Percentiles rank a stretch among this genome's conserved stretches.
phyloP scores from a whole-genome alignment of 2,113 vertebrate genomes.

The Mus pahari region DNA sequence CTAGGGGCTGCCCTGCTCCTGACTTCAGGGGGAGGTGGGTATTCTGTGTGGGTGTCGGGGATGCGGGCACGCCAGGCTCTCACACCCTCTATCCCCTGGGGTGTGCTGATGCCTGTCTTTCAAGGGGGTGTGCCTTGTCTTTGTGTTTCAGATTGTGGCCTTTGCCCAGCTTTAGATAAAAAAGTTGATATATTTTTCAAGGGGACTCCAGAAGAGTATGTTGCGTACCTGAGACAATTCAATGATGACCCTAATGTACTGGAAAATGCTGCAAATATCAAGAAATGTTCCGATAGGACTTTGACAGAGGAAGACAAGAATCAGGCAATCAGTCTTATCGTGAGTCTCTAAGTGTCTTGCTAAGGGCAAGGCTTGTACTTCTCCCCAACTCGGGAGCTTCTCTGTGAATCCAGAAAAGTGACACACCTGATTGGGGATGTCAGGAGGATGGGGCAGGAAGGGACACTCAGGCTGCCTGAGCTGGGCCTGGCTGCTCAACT shows the following conservation, averaged over 20 bases:
- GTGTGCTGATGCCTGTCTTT: not conserved
- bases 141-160: conserved; percentile 2
- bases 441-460: not conserved
- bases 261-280: rapidly evolving
- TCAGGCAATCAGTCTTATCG: rapidly evolving
- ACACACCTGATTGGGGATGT: not conserved
- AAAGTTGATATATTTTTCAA: rapidly evolving
- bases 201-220: rapidly evolving
- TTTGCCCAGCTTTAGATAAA: rapidly evolving
- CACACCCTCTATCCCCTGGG: not conserved
- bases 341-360: not conserved
- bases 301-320: not conserved
- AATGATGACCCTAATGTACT: rapidly evolving
- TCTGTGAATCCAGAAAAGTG: too few relatives aligned
- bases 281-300: not conserved
- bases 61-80: not conserved
- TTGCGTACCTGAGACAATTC: rapidly evolving
- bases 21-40: not conserved
- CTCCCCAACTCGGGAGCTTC: not conserved
- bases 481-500: not conserved
- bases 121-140: not conserved
- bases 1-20: not conserved
- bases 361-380: not conserved
- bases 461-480: too few relatives aligned
- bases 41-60: too few relatives aligned